Evolutionary conservation across 2,888 invertebrate genomes (phyloP), one percentile per base, ranked within the genome.

Genomic region (Deilephila elpenor): DNA sequence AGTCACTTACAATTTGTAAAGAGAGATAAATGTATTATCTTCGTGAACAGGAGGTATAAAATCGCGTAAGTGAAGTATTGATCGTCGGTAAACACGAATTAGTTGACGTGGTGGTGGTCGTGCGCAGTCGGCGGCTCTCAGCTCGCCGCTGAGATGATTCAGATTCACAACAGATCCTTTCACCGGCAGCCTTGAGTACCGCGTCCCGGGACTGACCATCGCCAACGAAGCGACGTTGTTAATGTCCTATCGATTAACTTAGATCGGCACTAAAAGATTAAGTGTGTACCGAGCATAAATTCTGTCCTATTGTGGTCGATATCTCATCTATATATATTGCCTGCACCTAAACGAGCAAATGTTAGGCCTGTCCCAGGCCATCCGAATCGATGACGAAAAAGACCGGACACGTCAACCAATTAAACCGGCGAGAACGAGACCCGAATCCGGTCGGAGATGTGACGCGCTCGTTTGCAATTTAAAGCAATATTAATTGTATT

Each of bases 161-260:
- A 93, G 93, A 93, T 94, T 89, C 89, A 85, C 84, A 79, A 80
- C 78, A 86, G 81, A 89, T 93, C 94, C 94, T 94, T 94, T 94
- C 94, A 93, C 94, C 84, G 83, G 79, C 87, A 91, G 91, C 94
- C 94, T 94, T 94, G 94, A 91, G 88, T 79, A 72, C 80, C 75
- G 82, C 84, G 83, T 82, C 85, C 85, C 87, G 88, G 87, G 87
- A 89, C 86, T 91, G 93, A 89, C 93, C 93, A 91, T 91, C 93
- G 93, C 89, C 87, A 67, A 44, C 67, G 85, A 86, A 86, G 86
- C 86, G 88, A 67, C 81, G 87, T 88, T 87, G 88, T 91, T 93
- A 92, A 92, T 91, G 90, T 90, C 89, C 91, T 88, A 89, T 87
- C 91, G 89, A 92, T 93, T 92, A 91, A 90, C 91, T 91, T 91